Conservation (phyloP, 2,113 vertebrate genomes). For the Trochalopteron elliotii region DNA sequence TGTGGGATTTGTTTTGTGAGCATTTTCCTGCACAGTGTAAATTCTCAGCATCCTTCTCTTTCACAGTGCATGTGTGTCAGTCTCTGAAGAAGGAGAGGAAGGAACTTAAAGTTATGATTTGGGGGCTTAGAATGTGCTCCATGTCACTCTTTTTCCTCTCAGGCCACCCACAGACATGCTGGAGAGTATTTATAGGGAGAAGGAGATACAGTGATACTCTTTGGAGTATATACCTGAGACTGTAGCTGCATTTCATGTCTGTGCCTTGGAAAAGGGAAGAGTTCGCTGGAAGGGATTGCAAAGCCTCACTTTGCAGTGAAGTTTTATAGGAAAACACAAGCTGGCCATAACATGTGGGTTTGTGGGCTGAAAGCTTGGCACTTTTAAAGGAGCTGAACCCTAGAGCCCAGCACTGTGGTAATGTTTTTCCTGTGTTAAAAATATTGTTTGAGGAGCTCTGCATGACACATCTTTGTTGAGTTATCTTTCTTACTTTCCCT, state of each 20-base stretch:
- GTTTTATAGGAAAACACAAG: background rate
- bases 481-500: background rate
- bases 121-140: background rate
- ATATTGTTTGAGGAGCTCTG: background rate
- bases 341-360: fast-evolving
- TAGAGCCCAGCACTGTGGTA: background rate
- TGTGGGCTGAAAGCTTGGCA: background rate
- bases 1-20: conserved; percentile 58
- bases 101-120: background rate
- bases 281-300: background rate
- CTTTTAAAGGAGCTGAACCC: background rate
- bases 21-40: background rate
- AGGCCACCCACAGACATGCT: background rate
- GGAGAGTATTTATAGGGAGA: background rate
- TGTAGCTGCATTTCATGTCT: background rate
- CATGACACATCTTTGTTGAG: background rate
- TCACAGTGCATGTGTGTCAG: background rate
- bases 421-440: background rate
- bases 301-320: background rate
- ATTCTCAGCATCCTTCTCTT: background rate
- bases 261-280: background rate
- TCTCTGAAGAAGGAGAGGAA: background rate
- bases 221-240: background rate
- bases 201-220: background rate
- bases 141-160: background rate